These are phyloP conservation scores for Syngnathoides biaculeatus DNA, from an alignment of 2,113 vertebrate species.

Conservation along the genomic window DNA sequence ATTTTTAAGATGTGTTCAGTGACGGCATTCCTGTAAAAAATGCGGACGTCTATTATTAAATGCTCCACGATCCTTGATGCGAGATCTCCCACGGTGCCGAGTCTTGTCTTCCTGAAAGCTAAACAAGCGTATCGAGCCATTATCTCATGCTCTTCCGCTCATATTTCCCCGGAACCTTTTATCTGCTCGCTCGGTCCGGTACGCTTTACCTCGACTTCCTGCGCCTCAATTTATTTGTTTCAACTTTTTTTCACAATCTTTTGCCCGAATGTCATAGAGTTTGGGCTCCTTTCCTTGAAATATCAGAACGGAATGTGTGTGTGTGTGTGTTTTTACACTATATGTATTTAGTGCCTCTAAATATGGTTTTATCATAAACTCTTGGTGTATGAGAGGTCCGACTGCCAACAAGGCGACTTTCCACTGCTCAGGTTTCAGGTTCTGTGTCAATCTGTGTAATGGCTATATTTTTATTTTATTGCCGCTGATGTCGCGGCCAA, in stretches of 20 bases:
- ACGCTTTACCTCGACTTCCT: background rate
- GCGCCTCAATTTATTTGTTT: constrained; percentile 10
- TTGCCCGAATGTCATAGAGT: constrained; percentile 37
- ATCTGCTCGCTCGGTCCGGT: background rate
- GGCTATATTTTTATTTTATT: background rate
- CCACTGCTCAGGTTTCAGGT: constrained; percentile 7
- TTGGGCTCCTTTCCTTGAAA: constrained; percentile 32
- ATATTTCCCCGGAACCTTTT: constrained; percentile 9
- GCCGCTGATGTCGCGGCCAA: background rate
- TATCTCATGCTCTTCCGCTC: background rate
- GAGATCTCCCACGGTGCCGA: constrained; percentile 27
- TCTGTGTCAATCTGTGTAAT: background rate
- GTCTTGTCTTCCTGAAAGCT: constrained; percentile 36
- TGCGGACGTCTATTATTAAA: background rate
- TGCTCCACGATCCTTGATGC: background rate
- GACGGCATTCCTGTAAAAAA: background rate
- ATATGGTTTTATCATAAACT: constrained; percentile 23
- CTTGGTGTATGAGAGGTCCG: constrained; percentile 28
- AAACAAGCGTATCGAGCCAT: constrained; percentile 20
- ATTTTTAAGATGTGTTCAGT: background rate
- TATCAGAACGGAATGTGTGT: no score
- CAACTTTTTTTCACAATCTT: background rate
- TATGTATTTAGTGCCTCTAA: constrained; percentile 22
- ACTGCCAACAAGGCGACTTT: constrained; percentile 12
- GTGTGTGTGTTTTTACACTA: background rate